These are phyloP conservation scores for Hyposoter dolosus DNA, from an alignment of 2,888 invertebrate genomes.

Conservation along the genomic window DNA sequence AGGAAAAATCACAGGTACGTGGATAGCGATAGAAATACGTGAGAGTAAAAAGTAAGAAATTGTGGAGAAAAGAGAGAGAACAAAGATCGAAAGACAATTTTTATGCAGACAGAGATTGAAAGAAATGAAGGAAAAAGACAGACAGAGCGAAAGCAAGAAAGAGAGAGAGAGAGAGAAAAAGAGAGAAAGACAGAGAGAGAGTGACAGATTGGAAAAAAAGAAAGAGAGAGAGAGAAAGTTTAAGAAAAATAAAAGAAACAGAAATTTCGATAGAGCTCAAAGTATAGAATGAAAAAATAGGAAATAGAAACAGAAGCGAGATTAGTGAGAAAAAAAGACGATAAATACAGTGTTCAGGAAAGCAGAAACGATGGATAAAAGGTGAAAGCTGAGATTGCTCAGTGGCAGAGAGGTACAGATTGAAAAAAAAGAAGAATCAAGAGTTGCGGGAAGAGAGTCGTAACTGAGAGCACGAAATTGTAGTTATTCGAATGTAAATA, in stretches of 20 bases:
- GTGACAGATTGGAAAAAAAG: neutral
- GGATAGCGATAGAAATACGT: conserved; percentile 25
- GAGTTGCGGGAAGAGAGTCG: conserved; percentile 26
- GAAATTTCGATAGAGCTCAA: neutral
- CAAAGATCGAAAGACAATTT: neutral
- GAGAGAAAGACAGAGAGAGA: conserved; percentile 1
- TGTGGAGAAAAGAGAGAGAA: conserved; percentile 8
- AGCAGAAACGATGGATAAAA: conserved; percentile 18
- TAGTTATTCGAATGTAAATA: conserved; percentile 8
- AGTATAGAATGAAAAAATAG: conserved; percentile 10
- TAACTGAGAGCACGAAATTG: conserved; percentile 32
- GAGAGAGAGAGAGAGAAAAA: conserved; percentile 31
- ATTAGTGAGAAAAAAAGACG: neutral
- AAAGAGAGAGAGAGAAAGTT: neutral
- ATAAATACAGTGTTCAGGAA: neutral
- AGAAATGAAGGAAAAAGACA: neutral
- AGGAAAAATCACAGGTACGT: conserved; percentile 40
- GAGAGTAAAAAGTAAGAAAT: conserved; percentile 14
- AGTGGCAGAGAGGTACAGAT: neutral
- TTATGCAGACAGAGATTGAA: conserved; percentile 46
- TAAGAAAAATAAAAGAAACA: conserved; percentile 6
- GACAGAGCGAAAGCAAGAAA: conserved; percentile 28
- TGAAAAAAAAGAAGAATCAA: conserved; percentile 7
- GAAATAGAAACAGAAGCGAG: conserved; percentile 1
- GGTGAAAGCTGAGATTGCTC: conserved; percentile 35